phyloP scores from a whole-genome alignment of 2,888 invertebrate species.

The Gandaritis pyraliata region DNA sequence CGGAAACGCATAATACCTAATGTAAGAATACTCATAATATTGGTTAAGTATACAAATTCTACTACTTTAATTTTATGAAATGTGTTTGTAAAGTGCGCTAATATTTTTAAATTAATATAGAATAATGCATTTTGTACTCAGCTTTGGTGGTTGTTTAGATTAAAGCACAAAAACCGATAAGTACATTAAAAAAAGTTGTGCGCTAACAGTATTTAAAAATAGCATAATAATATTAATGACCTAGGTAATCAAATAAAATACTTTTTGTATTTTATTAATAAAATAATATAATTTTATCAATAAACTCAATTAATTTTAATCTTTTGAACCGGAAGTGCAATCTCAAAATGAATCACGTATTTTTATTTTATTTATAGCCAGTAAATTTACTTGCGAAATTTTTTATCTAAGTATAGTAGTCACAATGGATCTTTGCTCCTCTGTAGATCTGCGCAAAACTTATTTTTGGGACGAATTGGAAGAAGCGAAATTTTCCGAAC shows the following conservation, averaged over 20 bases:
- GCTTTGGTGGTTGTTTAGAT: conserved; percentile 33
- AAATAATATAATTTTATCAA: neutral
- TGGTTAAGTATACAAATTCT: conserved; percentile 1
- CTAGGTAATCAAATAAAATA: too few species aligned
- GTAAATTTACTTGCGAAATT: too few species aligned
- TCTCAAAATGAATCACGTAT: conserved; percentile 6
- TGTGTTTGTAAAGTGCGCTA: conserved; percentile 6
- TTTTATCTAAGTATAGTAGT: too few species aligned
- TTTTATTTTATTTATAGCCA: neutral
- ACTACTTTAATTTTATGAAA: neutral
- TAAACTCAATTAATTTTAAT: neutral
- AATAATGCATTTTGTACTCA: conserved; percentile 24
- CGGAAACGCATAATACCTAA: conserved; percentile 29
- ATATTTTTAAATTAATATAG: conserved; percentile 7
- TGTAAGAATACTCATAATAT: conserved; percentile 34
- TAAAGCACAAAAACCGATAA: conserved; percentile 12
- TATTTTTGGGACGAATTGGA: too few species aligned
- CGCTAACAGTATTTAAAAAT: conserved; percentile 19
- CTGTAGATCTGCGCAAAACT: too few species aligned
- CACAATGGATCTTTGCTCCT: too few species aligned
- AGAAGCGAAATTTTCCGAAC: too few species aligned
- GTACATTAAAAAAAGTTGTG: conserved; percentile 5
- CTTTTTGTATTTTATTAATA: neutral
- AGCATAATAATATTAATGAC: neutral
- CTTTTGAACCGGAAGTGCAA: neutral